A percentile compares a stretch with the other conserved stretches of the same genome.
phyloP scores from a whole-genome alignment of 2,888 invertebrate genomes.

The Sinodicranocentrus sp. region DNA sequence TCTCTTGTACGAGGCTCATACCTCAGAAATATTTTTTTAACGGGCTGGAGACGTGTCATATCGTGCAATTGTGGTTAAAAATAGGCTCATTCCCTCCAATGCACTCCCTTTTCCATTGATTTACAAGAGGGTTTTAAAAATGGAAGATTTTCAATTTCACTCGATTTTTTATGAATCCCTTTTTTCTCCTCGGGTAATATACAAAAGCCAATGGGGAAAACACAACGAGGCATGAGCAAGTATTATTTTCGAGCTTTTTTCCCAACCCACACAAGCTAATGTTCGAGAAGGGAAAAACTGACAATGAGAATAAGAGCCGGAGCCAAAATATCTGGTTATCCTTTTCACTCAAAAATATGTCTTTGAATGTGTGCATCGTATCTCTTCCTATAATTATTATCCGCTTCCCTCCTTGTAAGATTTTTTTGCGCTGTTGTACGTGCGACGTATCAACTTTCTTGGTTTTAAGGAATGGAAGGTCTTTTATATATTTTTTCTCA shows the following conservation, averaged over 20 bases:
- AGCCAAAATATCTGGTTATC: conserved; percentile 19
- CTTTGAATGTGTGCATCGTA: too few relatives aligned
- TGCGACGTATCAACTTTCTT: conserved; percentile 13
- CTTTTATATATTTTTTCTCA: conserved; percentile 1
- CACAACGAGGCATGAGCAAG: not conserved
- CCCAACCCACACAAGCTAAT: not conserved
- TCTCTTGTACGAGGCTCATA: conserved; percentile 9
- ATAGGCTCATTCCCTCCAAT: conserved; percentile 40
- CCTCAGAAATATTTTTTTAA: conserved; percentile 44
- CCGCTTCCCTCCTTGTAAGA: not conserved
- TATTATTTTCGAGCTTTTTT: not conserved
- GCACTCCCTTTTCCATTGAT: conserved; percentile 31
- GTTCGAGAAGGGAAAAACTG: not conserved
- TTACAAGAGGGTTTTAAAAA: conserved; percentile 45
- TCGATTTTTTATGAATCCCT: conserved; percentile 5
- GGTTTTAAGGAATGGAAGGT: not conserved
- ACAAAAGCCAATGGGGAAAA: not conserved
- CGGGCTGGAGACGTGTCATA: conserved; percentile 51
- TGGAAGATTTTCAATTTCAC: conserved; percentile 48
- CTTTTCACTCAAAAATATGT: too few relatives aligned
- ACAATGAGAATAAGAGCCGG: conserved; percentile 54
- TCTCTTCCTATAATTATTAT: conserved; percentile 9
- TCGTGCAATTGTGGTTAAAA: conserved; percentile 62
- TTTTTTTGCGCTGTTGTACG: not conserved
- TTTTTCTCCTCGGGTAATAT: too few relatives aligned